Percentiles rank a stretch among this genome's conserved stretches.
phyloP scores from a whole-genome alignment of 2,797 vertebrate species.

The Podarcis siculus region DNA sequence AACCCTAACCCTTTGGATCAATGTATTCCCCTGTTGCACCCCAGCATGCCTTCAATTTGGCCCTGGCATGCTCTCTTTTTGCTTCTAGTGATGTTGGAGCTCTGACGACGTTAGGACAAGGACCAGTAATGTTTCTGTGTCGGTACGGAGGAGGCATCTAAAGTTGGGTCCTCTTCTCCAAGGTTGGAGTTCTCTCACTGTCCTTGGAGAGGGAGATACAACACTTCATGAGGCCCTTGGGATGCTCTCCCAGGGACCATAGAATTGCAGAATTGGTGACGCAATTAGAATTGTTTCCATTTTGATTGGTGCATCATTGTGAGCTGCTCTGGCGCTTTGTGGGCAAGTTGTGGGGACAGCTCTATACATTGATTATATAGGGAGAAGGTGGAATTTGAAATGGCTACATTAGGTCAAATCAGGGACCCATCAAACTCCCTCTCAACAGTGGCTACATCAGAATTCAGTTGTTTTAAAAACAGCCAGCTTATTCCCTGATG shows the following conservation, averaged over 20 bases:
- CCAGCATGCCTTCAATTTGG: not conserved
- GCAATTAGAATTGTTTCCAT: no score
- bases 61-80: not conserved
- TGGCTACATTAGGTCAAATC: not conserved
- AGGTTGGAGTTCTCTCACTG: no score
- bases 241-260: no score
- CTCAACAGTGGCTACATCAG: not conserved
- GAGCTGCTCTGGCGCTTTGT: not conserved
- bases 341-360: not conserved
- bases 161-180: no score
- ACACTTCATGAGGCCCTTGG: no score
- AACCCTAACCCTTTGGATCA: not conserved
- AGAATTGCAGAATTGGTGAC: no score
- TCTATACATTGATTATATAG: not conserved
- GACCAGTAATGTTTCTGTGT: not conserved
- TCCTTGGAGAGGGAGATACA: no score
- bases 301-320: no score
- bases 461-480: not conserved
- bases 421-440: not conserved
- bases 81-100: not conserved
- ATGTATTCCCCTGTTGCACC: not conserved
- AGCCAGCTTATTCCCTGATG: not conserved
- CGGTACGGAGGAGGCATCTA: not conserved
- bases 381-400: not conserved
- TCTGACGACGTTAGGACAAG: not conserved